These are phyloP conservation scores for Ara ararauna DNA, from an alignment of 2,797 vertebrate species.

Conservation along the genomic window DNA sequence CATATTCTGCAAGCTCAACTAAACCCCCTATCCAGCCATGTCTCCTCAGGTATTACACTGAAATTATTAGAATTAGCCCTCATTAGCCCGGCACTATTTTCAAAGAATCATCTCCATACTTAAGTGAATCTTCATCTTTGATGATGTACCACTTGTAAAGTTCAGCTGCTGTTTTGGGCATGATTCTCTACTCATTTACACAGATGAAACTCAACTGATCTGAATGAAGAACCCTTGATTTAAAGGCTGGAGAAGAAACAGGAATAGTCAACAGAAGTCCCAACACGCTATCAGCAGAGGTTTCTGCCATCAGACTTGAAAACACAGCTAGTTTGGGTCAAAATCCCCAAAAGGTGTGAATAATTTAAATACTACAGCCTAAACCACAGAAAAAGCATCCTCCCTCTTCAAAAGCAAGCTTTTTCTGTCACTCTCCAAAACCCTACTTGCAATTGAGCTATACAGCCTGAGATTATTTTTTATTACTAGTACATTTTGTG, in stretches of 20 bases:
- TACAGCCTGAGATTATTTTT: not conserved
- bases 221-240: not conserved
- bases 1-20: not conserved
- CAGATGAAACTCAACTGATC: not conserved
- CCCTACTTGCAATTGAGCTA: not conserved
- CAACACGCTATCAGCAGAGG: not conserved
- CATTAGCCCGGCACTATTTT: not conserved
- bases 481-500: constrained; percentile 1
- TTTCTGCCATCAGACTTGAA: not conserved
- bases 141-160: not conserved
- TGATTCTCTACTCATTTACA: not conserved
- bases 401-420: not conserved
- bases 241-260: not conserved
- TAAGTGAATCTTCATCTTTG: not conserved
- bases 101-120: not conserved
- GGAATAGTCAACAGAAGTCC: not conserved
- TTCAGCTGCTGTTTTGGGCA: not conserved
- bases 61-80: not conserved
- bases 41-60: not conserved
- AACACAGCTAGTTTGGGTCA: not conserved
- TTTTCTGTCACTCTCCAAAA: not conserved
- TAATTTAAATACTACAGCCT: not conserved
- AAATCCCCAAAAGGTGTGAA: constrained; percentile 14
- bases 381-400: not conserved
- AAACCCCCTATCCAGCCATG: fast-evolving